These are phyloP conservation scores for Larimichthys crocea DNA, from an alignment of 2,113 vertebrate species.

Conservation along the genomic window DNA sequence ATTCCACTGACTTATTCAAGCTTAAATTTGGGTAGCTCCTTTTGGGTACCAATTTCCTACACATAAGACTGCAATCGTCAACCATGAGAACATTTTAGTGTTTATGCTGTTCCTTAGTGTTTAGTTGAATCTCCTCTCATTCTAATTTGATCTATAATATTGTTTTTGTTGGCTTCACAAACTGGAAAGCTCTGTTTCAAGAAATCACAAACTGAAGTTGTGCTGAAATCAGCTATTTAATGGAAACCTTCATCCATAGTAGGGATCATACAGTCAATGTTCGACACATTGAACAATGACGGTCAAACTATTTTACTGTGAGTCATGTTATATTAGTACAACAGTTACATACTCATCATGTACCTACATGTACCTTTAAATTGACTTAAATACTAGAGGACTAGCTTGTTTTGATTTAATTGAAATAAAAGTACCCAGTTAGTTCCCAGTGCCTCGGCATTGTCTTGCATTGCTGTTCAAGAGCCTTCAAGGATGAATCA, in stretches of 20 bases:
- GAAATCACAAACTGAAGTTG: conserved; percentile 15
- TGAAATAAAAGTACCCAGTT: background rate
- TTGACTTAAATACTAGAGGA: background rate
- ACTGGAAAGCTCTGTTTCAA: conserved; percentile 5
- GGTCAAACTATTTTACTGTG: background rate
- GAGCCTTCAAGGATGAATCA: conserved; percentile 25
- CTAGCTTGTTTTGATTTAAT: background rate
- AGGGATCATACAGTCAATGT: background rate
- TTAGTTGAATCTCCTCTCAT: background rate
- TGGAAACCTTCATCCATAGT: background rate
- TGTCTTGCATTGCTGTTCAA: conserved; percentile 2
- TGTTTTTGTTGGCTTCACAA: conserved; percentile 29
- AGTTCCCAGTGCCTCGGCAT: background rate
- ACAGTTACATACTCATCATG: background rate
- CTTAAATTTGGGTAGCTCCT: background rate
- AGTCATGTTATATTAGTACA: background rate
- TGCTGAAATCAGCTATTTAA: too few species aligned
- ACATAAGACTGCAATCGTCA: background rate
- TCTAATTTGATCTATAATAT: conserved; percentile 30
- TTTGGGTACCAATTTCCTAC: conserved; percentile 1
- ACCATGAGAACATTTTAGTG: conserved; percentile 1
- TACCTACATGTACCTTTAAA: background rate
- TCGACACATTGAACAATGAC: background rate
- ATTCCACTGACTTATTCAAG: background rate
- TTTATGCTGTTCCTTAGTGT: background rate